Percentiles rank a stretch among this genome's conserved stretches.
Evolutionary conservation across 2,888 invertebrate species (phyloP).

Genomic region (Mimachlamys varia): DNA sequence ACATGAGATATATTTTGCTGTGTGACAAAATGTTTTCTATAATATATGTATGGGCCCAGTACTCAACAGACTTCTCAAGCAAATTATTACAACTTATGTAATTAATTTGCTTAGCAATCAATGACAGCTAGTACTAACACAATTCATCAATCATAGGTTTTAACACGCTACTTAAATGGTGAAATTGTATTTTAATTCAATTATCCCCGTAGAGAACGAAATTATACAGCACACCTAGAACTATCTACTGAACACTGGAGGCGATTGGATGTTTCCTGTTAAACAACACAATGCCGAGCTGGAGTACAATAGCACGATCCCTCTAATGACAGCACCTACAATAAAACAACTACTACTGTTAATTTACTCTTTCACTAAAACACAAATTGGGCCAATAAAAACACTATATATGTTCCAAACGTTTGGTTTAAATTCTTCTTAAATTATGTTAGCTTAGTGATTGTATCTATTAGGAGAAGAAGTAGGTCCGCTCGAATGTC

Average conservation of each 20-base stretch:
- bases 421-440: neutral
- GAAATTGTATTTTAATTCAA: neutral
- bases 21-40: neutral
- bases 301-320: neutral
- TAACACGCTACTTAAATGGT: neutral
- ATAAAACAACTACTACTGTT: neutral
- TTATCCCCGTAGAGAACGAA: neutral
- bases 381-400: neutral
- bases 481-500: too few species aligned
- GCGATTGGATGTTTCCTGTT: neutral
- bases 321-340: neutral
- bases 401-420: neutral
- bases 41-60: neutral
- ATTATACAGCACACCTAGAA: neutral
- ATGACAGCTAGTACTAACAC: neutral
- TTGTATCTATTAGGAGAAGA: neutral
- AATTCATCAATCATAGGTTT: neutral
- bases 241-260: neutral
- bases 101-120: constrained; percentile 6
- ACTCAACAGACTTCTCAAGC: neutral
- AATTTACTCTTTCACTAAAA: neutral
- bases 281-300: neutral
- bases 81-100: neutral
- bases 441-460: neutral
- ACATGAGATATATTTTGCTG: neutral